Base-by-base conservation (phyloP, 1,140 invertebrate species). In the Cydia splendana region DNA sequence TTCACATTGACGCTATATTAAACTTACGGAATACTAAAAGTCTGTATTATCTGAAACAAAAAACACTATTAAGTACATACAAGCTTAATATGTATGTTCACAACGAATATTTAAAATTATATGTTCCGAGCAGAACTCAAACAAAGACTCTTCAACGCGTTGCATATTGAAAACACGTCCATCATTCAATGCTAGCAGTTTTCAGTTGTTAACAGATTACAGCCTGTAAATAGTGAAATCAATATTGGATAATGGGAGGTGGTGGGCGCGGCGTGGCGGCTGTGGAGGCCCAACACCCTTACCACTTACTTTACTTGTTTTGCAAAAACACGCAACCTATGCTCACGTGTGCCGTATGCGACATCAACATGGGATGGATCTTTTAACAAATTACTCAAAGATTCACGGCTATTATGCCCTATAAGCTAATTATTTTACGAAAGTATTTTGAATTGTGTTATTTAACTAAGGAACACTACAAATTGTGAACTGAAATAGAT, bases 181-280 rank as follows among this genome's bases (percentile, higher is more conserved):
- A 81, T 84, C 82, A 85, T 84, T 80, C 81, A 79, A 76, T 74
- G 69, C 79, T 57, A 79, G 77, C 81, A 85, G 77, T 82, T 87
- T 83, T 80, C 85, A 81, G 82, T 82, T 87, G 85, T 85, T 88
- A 88, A 87, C 83, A 86, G 89, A 88, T 87, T 89, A 85, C 83
- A 85, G 85, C 79, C 85, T 84, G 88, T 91, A 90, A 89, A 91
- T 88, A 90, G 86, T 91, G 86, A 87, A 92, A 92, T 92, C 89
- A 90, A 91, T 92, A 91, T 88, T 88, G 88, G 85, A 90, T 89
- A 87, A 85, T 89, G 85, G 83, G 83, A 84, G 87, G 85, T 78
- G 86, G 86, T 78, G 86, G 86, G 85, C 86, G 82, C 82, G 83
- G 80, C 81, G 83, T 79, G 84, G 79, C 75, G 76, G 78, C 74